Conservation (phyloP, 1,140 invertebrate species). For the Colletes gigas region DNA sequence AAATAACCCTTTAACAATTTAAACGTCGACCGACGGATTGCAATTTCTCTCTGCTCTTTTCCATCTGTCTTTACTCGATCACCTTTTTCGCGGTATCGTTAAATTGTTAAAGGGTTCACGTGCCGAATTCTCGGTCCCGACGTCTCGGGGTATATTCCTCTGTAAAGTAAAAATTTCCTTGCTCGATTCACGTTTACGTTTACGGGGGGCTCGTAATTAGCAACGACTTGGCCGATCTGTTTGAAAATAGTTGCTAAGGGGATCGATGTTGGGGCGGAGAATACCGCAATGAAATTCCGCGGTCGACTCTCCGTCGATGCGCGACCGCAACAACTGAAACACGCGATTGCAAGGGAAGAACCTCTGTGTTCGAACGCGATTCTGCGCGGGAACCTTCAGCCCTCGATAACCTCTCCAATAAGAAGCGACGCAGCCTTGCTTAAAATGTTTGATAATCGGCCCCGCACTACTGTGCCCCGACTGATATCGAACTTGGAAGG, state of each 20-base stretch:
- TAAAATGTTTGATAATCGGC: conserved; percentile 33
- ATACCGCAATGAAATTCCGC: background rate
- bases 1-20: conserved; percentile 13
- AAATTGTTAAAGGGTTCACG: conserved; percentile 34
- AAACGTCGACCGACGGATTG: background rate
- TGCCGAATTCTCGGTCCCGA: background rate
- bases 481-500: too few species aligned
- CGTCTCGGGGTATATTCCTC: background rate
- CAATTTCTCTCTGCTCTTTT: background rate
- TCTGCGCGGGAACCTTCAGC: conserved; percentile 41
- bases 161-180: too few species aligned
- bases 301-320: conserved; percentile 5
- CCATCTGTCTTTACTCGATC: background rate
- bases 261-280: background rate
- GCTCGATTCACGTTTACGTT: background rate
- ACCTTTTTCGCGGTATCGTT: background rate
- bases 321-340: background rate
- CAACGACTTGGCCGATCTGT: background rate
- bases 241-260: too few species aligned
- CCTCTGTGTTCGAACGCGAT: conserved; percentile 37
- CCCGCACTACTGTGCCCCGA: too few species aligned
- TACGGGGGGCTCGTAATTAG: background rate
- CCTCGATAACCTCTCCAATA: conserved; percentile 34
- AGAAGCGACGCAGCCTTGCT: conserved; percentile 22
- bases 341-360: conserved; percentile 11